These are phyloP conservation scores for Caenorhabditis parvicauda DNA, from an alignment of 2,888 invertebrate species.

Conservation along the genomic window DNA sequence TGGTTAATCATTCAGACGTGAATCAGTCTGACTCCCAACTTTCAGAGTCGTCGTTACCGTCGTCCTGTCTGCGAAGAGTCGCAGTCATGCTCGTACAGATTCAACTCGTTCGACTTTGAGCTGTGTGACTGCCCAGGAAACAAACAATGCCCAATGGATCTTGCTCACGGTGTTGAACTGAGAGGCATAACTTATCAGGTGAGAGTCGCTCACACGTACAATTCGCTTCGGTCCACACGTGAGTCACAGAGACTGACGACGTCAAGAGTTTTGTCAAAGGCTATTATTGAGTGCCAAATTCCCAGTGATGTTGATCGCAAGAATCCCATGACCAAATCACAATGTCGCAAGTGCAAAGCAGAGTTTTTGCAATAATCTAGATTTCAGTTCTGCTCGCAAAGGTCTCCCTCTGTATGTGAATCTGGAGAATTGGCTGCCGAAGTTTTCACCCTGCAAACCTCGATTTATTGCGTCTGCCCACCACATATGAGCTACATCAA, in stretches of 20 bases:
- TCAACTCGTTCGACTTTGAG: slow-evolving; percentile 16
- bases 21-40: background rate
- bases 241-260: no score
- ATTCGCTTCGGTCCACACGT: no score
- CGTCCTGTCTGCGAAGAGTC: slow-evolving; percentile 20
- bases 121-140: slow-evolving; percentile 28
- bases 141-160: slow-evolving; percentile 12
- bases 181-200: slow-evolving; percentile 30
- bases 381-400: slow-evolving; percentile 37
- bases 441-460: slow-evolving; percentile 31
- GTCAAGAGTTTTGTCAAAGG: no score
- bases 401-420: slow-evolving; percentile 18
- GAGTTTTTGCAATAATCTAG: background rate
- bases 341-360: background rate
- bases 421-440: slow-evolving; percentile 26
- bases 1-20: no score
- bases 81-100: slow-evolving; percentile 30
- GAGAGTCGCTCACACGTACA: background rate
- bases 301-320: background rate
- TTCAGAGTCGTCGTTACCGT: slow-evolving; percentile 21
- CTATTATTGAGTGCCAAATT: no score
- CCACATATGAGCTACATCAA: slow-evolving; percentile 11
- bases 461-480: slow-evolving; percentile 34
- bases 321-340: background rate
- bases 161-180: slow-evolving; percentile 7